Conservation (phyloP, 2,888 invertebrate species). For the Pristionchus mayeri region DNA sequence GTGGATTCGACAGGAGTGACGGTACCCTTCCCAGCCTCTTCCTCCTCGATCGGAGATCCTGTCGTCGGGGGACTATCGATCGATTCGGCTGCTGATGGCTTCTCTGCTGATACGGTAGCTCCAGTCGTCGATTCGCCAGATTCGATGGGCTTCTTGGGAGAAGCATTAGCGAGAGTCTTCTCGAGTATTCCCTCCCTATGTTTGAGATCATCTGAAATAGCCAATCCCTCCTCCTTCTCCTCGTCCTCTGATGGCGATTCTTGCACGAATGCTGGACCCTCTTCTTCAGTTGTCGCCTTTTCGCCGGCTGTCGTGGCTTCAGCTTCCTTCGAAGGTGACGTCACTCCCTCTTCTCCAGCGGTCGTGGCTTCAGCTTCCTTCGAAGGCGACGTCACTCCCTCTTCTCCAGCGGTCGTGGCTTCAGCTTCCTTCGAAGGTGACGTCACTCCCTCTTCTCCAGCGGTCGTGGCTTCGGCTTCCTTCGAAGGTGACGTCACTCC, state of each 20-base stretch:
- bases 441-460: background rate
- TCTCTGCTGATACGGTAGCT: slow-evolving; percentile 5
- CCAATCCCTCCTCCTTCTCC: slow-evolving; percentile 42
- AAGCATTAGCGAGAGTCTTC: slow-evolving; percentile 5
- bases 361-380: slow-evolving; percentile 11
- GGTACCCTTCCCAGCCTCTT: slow-evolving; percentile 1
- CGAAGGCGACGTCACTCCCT: too few relatives aligned
- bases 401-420: slow-evolving; percentile 6
- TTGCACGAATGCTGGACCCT: slow-evolving; percentile 42
- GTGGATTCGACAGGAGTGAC: background rate
- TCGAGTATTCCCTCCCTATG: slow-evolving; percentile 29
- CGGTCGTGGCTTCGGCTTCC: background rate
- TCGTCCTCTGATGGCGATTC: slow-evolving; percentile 25
- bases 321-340: slow-evolving; percentile 40
- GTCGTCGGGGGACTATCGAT: background rate
- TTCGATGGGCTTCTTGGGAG: background rate
- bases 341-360: background rate
- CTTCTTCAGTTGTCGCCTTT: slow-evolving; percentile 40
- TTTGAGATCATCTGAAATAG: slow-evolving; percentile 15
- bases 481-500: too few relatives aligned
- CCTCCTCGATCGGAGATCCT: background rate
- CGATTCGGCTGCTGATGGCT: background rate
- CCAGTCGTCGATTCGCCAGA: slow-evolving; percentile 6
- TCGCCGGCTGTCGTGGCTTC: slow-evolving; percentile 52
- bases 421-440: background rate